Evolutionary conservation across 2,888 invertebrate genomes (phyloP), one percentile per base, ranked within the genome.

Genomic region (Oligia fasciuncula): DNA sequence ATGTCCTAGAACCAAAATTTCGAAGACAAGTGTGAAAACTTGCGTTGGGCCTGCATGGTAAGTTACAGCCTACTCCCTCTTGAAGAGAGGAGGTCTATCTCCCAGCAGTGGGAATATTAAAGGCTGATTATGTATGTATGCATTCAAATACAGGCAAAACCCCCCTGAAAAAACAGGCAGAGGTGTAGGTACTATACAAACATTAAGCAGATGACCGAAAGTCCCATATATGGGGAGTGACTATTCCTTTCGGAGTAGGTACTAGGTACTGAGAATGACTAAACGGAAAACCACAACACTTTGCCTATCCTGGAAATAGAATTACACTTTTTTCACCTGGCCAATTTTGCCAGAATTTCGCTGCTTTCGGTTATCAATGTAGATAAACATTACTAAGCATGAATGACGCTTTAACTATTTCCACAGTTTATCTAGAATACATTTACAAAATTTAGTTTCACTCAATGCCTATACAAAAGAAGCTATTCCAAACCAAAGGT

Each of bases 401-500:
- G 35, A 60, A 23, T 35, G 9, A 60, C n/a, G 9, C 19, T 13
- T 14, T 2, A 29, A 77, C 57, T 57, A 13, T n/a, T 40, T 23
- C 23, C n/a, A 14, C 9, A 35, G 51, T 46, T 35, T 57, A 54
- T 35, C 14, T 14, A 17, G 40, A 63, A 40, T n/a, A 19, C 43
- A 54, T 66, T 3, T 23, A 49, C 4, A 71, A 46, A 76, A 49
- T 65, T 19, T 71, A 76, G n/a, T 68, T 63, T 62, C 43, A 40
- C 40, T 49, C 67, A 49, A 40, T 17, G 11, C 35, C 40, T 43
- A 49, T 35, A 69, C n/a, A 75, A 77, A 76, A 46, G 14, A 19
- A 60, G n/a, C 71, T 57, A 79, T 77, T 71, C 14, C 35, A 43
- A 77, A 78, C 82, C 73, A 79, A 77, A 70, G 54, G 65, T 78